Evolutionary conservation across 2,797 vertebrate genomes (phyloP).

Genomic region (Sus cebifrons): DNA sequence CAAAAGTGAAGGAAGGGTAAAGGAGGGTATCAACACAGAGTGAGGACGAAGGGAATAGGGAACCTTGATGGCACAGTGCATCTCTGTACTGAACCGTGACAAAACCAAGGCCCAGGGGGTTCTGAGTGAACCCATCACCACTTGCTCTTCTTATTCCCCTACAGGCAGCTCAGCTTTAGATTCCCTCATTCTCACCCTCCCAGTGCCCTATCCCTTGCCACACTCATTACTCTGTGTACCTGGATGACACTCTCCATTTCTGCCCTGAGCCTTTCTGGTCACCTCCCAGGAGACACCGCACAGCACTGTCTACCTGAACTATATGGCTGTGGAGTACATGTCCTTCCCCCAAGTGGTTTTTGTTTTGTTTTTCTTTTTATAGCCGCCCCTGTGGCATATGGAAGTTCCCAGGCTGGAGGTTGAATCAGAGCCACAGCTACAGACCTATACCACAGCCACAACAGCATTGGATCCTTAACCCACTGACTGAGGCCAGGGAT

Average conservation of each 20-base stretch:
- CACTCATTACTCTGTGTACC: not conserved
- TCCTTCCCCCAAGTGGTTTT: conserved; percentile 64
- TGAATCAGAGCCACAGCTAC: too few species aligned
- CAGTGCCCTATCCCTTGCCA: not conserved
- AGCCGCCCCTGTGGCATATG: too few species aligned
- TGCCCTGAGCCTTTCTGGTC: not conserved
- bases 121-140: conserved; percentile 66
- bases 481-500: too few species aligned
- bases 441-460: too few species aligned
- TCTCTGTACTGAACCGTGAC: conserved; percentile 82
- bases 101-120: conserved; percentile 75
- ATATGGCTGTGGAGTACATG: conserved; percentile 67
- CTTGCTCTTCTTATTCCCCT: conserved; percentile 81
- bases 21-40: not conserved
- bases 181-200: conserved; percentile 54
- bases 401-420: too few species aligned
- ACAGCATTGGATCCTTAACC: too few species aligned
- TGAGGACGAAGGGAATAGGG: not conserved
- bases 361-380: too few species aligned
- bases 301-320: conserved; percentile 46
- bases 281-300: conserved; percentile 58
- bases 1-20: not conserved
- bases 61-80: not conserved
- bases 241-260: not conserved
- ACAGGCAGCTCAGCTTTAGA: conserved; percentile 74